These are phyloP conservation scores for Pedicia rivosa DNA, from an alignment of 2,888 invertebrate genomes.

Conservation along the genomic window DNA sequence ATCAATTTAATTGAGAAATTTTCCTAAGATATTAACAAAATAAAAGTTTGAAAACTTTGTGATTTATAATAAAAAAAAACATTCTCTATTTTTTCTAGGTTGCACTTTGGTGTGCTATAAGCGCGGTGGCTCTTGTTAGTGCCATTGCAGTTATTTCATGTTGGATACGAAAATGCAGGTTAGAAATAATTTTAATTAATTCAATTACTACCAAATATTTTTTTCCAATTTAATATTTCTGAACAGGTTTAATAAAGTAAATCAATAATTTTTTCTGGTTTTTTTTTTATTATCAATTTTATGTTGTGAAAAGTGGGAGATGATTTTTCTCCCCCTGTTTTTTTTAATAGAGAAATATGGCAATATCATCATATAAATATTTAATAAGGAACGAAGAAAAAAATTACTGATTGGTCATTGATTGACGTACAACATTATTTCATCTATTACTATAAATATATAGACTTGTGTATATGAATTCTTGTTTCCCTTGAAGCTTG, in stretches of 20 bases:
- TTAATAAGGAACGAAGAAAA: too few species aligned
- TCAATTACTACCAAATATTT: neutral
- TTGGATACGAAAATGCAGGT: conserved; percentile 34
- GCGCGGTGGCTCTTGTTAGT: conserved; percentile 28
- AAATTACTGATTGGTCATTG: too few species aligned
- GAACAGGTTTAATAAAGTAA: neutral
- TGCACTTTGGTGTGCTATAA: conserved; percentile 31
- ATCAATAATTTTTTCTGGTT: neutral
- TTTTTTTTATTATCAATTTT: neutral
- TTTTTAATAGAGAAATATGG: too few species aligned
- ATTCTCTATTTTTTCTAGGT: conserved; percentile 20
- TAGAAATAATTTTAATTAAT: conserved; percentile 13
- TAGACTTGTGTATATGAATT: too few species aligned
- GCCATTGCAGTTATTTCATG: conserved; percentile 30
- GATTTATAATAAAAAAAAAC: neutral
- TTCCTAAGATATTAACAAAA: too few species aligned
- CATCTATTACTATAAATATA: too few species aligned
- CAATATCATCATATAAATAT: too few species aligned
- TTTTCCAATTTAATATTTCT: neutral
- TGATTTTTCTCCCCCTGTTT: neutral
- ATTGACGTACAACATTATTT: too few species aligned
- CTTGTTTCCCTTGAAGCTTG: too few species aligned
- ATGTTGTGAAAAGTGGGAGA: too few species aligned
- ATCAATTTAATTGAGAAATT: too few species aligned
- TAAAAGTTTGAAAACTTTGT: too few species aligned